phyloP scores from a whole-genome alignment of 2,888 invertebrate genomes.

The Euzophera pinguis region DNA sequence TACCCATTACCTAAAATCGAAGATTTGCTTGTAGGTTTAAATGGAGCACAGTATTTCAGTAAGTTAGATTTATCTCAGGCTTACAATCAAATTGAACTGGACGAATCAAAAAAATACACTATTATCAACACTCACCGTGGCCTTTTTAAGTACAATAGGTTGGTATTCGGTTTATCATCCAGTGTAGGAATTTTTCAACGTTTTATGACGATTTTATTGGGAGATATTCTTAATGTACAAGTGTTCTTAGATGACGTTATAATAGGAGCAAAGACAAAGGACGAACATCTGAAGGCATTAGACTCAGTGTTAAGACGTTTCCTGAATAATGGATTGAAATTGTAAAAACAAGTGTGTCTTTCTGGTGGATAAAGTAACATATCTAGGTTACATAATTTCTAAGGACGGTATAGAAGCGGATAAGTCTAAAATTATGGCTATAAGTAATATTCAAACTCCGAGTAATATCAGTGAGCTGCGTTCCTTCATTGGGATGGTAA shows the following conservation, averaged over 20 bases:
- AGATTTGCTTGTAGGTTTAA: conserved; percentile 19
- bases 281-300: too few species aligned
- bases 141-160: conserved; percentile 12
- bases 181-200: too few species aligned
- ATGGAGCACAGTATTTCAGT: conserved; percentile 18
- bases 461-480: neutral
- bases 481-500: conserved; percentile 16
- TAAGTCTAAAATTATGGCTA: neutral
- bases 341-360: too few species aligned
- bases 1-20: conserved; percentile 24
- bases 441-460: conserved; percentile 4
- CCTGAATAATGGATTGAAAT: too few species aligned
- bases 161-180: too few species aligned
- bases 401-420: neutral
- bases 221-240: conserved; percentile 10
- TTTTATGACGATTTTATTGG: neutral
- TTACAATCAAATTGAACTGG: conserved; percentile 22
- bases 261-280: neutral
- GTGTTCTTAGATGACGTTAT: conserved; percentile 14
- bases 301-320: too few species aligned
- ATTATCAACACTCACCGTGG: conserved; percentile 24
- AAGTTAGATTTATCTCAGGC: conserved; percentile 26
- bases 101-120: conserved; percentile 18
- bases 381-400: neutral
- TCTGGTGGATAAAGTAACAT: neutral